Conservation (phyloP, 2,113 vertebrate genomes). For the cattle (Bos taurus) region DNA sequence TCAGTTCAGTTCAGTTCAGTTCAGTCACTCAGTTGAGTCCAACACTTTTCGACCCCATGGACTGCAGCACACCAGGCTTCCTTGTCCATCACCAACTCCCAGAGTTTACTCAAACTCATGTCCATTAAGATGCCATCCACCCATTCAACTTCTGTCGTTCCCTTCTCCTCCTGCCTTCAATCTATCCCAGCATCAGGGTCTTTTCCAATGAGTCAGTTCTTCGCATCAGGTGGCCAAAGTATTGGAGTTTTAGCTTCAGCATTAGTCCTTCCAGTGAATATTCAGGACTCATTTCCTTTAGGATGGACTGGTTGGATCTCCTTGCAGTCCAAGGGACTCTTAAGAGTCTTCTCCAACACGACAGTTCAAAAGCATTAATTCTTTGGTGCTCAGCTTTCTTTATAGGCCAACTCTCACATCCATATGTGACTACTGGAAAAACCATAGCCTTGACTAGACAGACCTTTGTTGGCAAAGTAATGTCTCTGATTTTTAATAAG, state of each 20-base stretch:
- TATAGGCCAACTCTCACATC: neutral
- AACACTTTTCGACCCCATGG: fast-evolving
- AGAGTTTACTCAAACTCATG: neutral
- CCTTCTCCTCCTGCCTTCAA: neutral
- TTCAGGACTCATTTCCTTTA: neutral
- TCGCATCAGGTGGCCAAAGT: neutral
- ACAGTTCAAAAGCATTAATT: neutral
- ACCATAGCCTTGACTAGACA: neutral
- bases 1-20: neutral
- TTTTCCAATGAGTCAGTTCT: neutral
- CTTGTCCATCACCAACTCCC: neutral
- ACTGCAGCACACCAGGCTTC: neutral
- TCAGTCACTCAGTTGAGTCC: neutral
- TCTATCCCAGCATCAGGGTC: neutral
- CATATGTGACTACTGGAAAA: neutral
- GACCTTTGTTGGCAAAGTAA: neutral
- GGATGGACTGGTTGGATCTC: neutral
- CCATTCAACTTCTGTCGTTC: neutral
- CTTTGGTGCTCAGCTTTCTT: neutral
- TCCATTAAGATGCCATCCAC: neutral
- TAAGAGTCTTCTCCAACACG: neutral
- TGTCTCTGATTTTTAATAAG: neutral
- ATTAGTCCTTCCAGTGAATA: neutral
- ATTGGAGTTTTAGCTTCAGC: neutral
- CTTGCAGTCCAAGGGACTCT: neutral